Conservation (phyloP, 2,888 invertebrate genomes). For the Lepidocyrtoides sp. region DNA sequence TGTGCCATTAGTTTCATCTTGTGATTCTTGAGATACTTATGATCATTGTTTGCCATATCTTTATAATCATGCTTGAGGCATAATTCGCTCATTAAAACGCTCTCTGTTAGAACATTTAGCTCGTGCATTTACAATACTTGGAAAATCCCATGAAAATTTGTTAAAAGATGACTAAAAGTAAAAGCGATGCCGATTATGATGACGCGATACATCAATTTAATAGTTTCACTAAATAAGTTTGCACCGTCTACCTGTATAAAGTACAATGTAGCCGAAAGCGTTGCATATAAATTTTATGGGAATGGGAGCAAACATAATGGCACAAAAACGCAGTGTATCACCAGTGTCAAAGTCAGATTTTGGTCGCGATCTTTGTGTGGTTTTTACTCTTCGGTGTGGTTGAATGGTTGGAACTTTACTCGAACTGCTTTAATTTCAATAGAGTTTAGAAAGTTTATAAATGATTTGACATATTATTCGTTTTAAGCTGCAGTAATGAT, state of each 20-base stretch:
- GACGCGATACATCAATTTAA: not conserved
- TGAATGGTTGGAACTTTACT: not conserved
- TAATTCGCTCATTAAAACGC: conserved; percentile 7
- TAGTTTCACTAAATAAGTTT: conserved; percentile 10
- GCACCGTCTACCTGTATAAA: not conserved
- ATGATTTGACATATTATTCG: not conserved
- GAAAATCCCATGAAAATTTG: conserved; percentile 51
- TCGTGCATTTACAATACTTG: conserved; percentile 30
- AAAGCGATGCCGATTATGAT: conserved; percentile 45
- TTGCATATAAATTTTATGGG: not conserved
- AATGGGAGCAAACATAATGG: conserved; percentile 53
- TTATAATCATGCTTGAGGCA: conserved; percentile 1
- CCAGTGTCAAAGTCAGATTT: conserved; percentile 51
- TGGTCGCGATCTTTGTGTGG: conserved; percentile 62
- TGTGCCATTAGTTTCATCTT: conserved; percentile 13
- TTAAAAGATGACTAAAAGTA: conserved; percentile 48
- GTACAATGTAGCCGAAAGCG: not conserved
- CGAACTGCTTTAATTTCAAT: not conserved
- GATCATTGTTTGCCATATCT: not conserved
- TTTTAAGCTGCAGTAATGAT: not conserved
- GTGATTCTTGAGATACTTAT: no score
- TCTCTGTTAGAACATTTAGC: not conserved
- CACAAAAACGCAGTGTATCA: conserved; percentile 3
- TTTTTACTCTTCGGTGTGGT: conserved; percentile 52
- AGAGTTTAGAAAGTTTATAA: conserved; percentile 20